These are phyloP conservation scores for Neotoma lepida DNA, from an alignment of 2,113 vertebrate species.

Conservation along the genomic window DNA sequence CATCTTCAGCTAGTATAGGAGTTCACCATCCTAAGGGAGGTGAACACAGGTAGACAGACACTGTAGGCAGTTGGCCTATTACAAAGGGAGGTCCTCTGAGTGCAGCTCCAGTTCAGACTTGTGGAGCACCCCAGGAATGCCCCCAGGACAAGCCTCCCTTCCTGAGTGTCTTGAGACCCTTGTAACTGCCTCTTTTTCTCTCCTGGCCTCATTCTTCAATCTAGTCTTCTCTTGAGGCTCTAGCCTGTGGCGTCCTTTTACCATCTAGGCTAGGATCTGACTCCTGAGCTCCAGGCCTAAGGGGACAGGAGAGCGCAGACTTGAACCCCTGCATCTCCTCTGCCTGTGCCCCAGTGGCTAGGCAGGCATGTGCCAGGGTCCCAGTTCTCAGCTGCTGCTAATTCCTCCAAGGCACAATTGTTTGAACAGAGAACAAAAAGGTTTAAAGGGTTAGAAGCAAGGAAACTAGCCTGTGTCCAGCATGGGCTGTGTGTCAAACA, in stretches of 20 bases:
- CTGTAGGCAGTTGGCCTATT: not conserved
- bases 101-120: not conserved
- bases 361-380: not conserved
- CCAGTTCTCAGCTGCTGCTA: not conserved
- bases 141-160: too few species aligned
- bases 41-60: not conserved
- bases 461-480: not conserved
- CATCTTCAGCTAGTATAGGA: not conserved
- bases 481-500: not conserved
- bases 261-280: not conserved
- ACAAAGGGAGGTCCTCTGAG: not conserved
- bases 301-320: fast-evolving
- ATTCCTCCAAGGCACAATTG: not conserved
- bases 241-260: too few species aligned
- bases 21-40: not conserved
- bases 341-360: not conserved
- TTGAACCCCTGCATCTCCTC: not conserved
- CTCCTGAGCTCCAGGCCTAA: not conserved
- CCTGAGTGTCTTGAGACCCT: not conserved
- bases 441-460: not conserved
- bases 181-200: not conserved
- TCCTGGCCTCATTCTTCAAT: not conserved
- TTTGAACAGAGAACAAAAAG: not conserved
- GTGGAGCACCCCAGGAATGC: not conserved
- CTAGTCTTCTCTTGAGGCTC: not conserved